Evolutionary conservation across 2,113 vertebrate genomes (phyloP).

Genomic region (Notarius lentiginosus): DNA sequence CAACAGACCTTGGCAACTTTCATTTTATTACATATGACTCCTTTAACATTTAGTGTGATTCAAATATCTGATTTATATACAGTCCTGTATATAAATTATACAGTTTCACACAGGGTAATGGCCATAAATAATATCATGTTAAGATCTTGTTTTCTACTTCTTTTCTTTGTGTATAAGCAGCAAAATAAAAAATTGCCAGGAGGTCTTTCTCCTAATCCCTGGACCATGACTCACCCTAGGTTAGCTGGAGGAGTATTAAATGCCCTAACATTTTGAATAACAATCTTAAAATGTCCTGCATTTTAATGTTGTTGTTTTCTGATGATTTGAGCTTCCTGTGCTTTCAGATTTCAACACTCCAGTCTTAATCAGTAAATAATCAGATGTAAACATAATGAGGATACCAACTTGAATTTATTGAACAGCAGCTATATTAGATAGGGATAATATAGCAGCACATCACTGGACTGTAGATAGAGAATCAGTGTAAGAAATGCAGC

Average conservation of each 20-base stretch:
- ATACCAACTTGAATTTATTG: no score
- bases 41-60: neutral
- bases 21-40: neutral
- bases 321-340: neutral
- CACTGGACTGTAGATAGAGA: no score
- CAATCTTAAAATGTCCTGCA: neutral
- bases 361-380: no score
- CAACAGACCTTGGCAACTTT: neutral
- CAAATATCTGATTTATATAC: neutral
- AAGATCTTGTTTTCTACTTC: neutral
- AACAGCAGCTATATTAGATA: no score
- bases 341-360: no score
- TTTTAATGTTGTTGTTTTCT: neutral
- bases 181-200: neutral
- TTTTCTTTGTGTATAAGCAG: neutral
- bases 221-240: conserved; percentile 5
- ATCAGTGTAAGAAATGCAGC: no score
- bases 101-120: neutral
- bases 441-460: no score
- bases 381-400: no score
- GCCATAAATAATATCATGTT: neutral
- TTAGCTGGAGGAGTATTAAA: neutral
- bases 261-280: neutral
- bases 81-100: neutral
- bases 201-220: neutral